Evolutionary conservation across 2,113 vertebrate genomes (phyloP), one percentile per base, ranked within the genome.

Genomic region (Lanius ludovicianus): DNA sequence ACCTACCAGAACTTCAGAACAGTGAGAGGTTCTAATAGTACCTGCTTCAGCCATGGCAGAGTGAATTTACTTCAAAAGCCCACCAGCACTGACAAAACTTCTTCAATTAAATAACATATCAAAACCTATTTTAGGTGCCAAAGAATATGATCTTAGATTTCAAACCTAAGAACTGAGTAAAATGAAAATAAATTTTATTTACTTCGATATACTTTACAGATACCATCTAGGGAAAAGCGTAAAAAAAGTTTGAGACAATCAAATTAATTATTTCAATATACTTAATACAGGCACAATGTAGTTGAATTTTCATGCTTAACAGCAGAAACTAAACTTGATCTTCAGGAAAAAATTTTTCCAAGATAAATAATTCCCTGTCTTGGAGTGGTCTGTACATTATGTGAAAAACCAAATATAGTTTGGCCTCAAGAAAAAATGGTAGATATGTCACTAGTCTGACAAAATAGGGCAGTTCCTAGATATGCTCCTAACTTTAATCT

Each of bases 1-100:
- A 47, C 3, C 37, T 28, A 60, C 8, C 4, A 80, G 41, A 63
- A 63, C 35, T 63, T 80, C 84, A 71, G 24, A 68, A 28, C 21
- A 42, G 11, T 1, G 1, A 11, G 10, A 20, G 8, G 4, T 8
- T 56, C 16, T 37, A 69, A 14, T 3, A 59, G 4, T 49, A n/a
- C 11, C 17, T 30, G 19, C 13, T 71, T 19, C 53, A 73, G 30
- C 17, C 1, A 2, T 1, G 28, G 21, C 7, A 71, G 41, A 62
- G 21, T 13, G 10, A 57, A 62, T 15, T 39, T 35, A 35, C 3
- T 11, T 9, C 13, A 39, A 55, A 63, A 55, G 10, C 7, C 5
- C 9, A n/a, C 9, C 20, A 57, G 10, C 24, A 59, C 2, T 17
- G 9, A 25, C 15, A 73, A 73, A 80, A 33, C 7, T 60, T 49